phyloP scores from a whole-genome alignment of 2,797 vertebrate species.

The Neomorphus geoffroyi region DNA sequence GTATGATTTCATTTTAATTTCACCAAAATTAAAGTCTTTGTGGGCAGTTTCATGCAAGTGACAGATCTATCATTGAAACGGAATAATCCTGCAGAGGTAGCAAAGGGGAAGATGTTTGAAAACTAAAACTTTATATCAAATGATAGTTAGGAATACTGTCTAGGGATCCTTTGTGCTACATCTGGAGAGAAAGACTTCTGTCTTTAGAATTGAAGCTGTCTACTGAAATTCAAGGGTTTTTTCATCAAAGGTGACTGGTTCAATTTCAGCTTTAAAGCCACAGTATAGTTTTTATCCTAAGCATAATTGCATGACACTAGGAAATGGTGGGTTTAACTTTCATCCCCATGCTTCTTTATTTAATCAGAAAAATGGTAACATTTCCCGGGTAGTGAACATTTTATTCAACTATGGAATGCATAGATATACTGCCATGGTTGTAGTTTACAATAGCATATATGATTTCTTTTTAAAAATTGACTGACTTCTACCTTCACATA shows the following conservation, averaged over 20 bases:
- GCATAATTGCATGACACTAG: neutral
- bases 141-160: neutral
- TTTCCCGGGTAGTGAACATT: neutral
- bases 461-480: neutral
- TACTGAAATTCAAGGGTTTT: neutral
- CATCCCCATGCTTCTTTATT: neutral
- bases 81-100: neutral
- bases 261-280: neutral
- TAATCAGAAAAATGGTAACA: neutral
- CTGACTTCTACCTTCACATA: neutral
- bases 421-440: neutral
- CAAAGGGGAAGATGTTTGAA: neutral
- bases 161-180: neutral
- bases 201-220: neutral
- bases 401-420: neutral
- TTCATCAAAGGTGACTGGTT: neutral
- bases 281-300: neutral
- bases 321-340: neutral
- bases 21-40: neutral
- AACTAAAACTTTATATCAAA: neutral
- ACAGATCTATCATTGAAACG: neutral
- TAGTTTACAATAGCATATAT: neutral
- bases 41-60: neutral
- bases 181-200: neutral
- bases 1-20: neutral